Evolutionary conservation across 2,113 vertebrate species (phyloP).

Genomic region (Albula goreensis): DNA sequence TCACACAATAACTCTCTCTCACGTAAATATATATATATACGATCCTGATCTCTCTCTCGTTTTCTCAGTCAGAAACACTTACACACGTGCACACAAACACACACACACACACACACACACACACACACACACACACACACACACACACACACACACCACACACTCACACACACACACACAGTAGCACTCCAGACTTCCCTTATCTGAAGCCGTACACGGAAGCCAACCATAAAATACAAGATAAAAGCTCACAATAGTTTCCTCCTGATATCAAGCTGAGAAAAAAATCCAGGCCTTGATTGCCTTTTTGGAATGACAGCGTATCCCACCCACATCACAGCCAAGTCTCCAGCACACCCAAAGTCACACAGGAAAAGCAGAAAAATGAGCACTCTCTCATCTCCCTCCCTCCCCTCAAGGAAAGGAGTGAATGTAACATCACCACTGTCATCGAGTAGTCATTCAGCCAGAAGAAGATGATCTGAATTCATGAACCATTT

Average conservation of each 20-base stretch:
- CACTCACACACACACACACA: neutral
- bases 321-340: neutral
- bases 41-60: no score
- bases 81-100: neutral
- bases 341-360: neutral
- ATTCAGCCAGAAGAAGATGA: no score
- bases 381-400: neutral
- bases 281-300: neutral
- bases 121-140: neutral
- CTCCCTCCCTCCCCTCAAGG: no score
- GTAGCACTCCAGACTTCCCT: neutral
- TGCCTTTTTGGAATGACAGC: neutral
- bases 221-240: neutral
- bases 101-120: neutral
- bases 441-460: no score
- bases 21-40: no score
- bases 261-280: neutral
- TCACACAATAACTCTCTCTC: no score
- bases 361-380: neutral
- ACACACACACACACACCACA: neutral
- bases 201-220: neutral
- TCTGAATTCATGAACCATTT: no score
- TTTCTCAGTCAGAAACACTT: no score
- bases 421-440: no score
- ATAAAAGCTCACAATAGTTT: neutral